A percentile compares a stretch with the other conserved stretches of the same genome.
phyloP scores from a whole-genome alignment of 2,797 vertebrate genomes.

The Enteromius unitaeniatus region DNA sequence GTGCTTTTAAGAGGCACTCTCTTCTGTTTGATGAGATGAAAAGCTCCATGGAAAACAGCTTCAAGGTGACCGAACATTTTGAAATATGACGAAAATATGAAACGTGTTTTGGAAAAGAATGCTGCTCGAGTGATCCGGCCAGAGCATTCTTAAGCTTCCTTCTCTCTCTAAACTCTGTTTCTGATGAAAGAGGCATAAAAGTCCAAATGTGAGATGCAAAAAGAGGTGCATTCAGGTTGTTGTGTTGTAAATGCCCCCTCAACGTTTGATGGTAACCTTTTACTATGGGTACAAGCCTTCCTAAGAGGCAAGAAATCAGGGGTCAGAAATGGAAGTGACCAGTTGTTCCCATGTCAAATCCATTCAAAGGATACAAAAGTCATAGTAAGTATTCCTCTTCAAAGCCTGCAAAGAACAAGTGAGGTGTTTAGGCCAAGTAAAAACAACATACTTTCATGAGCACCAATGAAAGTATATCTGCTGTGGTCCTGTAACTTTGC shows the following conservation, averaged over 20 bases:
- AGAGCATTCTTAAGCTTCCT: conserved; percentile 88
- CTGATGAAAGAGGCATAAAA: conserved; percentile 90
- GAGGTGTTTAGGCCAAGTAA: conserved; percentile 48
- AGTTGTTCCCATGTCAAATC: conserved; percentile 92
- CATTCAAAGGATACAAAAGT: conserved; percentile 91
- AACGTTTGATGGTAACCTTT: conserved; percentile 91
- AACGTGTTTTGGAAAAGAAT: conserved; percentile 83
- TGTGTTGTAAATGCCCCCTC: conserved; percentile 91
- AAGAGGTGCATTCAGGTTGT: conserved; percentile 95
- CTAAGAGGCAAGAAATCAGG: conserved; percentile 85
- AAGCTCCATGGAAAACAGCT: conserved; percentile 91
- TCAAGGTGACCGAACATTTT: conserved; percentile 96
- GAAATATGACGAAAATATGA: conserved; percentile 76
- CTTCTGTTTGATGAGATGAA: conserved; percentile 96
- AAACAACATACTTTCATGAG: conserved; percentile 54
- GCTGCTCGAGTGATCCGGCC: conserved; percentile 65
- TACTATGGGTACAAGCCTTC: conserved; percentile 95
- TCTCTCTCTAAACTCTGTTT: conserved; percentile 87
- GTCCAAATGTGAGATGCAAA: conserved; percentile 80
- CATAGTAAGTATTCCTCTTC: conserved; percentile 95
- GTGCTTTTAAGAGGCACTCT: conserved; percentile 99
- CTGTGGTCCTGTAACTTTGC: conserved; percentile 44
- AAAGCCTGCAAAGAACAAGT: conserved; percentile 58
- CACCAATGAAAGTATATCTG: conserved; percentile 58
- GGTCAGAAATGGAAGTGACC: conserved; percentile 90